phyloP scores from a whole-genome alignment of 2,797 vertebrate genomes.

The Mormyrops attenuatus region DNA sequence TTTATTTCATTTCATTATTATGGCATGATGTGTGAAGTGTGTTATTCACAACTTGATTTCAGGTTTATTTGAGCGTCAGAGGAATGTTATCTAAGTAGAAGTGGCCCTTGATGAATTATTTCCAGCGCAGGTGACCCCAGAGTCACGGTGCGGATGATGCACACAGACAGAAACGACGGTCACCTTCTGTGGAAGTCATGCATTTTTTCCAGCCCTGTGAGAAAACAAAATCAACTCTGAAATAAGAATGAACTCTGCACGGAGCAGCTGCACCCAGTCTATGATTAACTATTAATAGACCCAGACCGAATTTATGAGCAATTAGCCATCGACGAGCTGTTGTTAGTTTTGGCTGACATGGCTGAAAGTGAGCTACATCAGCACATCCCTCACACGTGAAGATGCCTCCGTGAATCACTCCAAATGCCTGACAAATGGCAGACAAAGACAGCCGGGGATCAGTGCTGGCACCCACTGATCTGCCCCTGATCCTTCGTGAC shows the following conservation, averaged over 20 bases:
- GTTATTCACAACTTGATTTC: not conserved
- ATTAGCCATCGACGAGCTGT: not conserved
- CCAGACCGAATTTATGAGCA: conserved; percentile 3
- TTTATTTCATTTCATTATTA: not conserved
- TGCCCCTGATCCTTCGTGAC: not conserved
- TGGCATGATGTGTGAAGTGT: not conserved
- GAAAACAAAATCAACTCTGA: not conserved
- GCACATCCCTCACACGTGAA: not conserved
- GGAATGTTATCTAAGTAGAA: not conserved
- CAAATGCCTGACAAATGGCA: not conserved
- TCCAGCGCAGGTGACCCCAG: not conserved
- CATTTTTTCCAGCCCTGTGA: not conserved
- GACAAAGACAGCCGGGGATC: not conserved
- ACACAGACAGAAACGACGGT: not conserved
- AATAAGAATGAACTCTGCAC: not conserved
- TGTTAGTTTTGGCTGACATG: not conserved
- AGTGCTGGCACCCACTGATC: not conserved
- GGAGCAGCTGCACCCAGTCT: not conserved
- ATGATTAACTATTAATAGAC: conserved; percentile 1
- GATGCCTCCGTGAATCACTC: not conserved
- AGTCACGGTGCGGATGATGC: not conserved
- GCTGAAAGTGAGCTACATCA: not conserved
- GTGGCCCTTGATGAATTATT: not conserved
- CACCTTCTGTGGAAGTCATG: not conserved
- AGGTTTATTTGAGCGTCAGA: not conserved